A percentile compares a stretch with the other conserved stretches of the same genome.
Evolutionary conservation across 2,113 vertebrate species (phyloP).

Genomic region (Gymnobelideus leadbeateri): DNA sequence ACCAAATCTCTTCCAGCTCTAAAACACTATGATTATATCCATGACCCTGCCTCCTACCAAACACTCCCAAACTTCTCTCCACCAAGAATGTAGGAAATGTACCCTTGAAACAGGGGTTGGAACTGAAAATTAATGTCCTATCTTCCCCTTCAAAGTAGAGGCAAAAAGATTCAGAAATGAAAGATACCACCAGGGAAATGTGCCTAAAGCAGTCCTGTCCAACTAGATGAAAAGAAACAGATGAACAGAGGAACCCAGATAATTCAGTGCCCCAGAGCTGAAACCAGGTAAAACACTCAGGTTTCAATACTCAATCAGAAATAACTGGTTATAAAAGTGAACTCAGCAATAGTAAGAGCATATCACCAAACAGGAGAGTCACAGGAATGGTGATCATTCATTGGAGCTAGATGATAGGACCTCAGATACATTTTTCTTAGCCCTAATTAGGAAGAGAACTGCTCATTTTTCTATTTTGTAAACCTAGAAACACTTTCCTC

Average conservation of each 20-base stretch:
- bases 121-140: neutral
- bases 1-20: neutral
- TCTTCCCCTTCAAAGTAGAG: neutral
- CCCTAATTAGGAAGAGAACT: neutral
- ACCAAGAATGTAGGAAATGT: neutral
- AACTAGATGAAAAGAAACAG: neutral
- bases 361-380: neutral
- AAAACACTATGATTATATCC: neutral
- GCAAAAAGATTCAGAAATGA: neutral
- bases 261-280: neutral
- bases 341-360: neutral
- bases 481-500: neutral
- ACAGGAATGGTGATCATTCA: neutral
- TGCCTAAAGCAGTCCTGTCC: neutral
- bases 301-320: neutral
- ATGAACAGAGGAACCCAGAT: rapidly evolving
- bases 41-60: neutral
- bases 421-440: neutral
- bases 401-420: neutral
- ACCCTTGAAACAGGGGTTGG: neutral
- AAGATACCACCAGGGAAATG: neutral
- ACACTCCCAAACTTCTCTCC: neutral
- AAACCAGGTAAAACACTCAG: neutral
- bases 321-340: neutral
- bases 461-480: too few relatives aligned